A percentile compares a stretch with the other conserved stretches of the same genome.
Evolutionary conservation across 2,113 vertebrate genomes (phyloP).

Genomic region (Python bivittatus): DNA sequence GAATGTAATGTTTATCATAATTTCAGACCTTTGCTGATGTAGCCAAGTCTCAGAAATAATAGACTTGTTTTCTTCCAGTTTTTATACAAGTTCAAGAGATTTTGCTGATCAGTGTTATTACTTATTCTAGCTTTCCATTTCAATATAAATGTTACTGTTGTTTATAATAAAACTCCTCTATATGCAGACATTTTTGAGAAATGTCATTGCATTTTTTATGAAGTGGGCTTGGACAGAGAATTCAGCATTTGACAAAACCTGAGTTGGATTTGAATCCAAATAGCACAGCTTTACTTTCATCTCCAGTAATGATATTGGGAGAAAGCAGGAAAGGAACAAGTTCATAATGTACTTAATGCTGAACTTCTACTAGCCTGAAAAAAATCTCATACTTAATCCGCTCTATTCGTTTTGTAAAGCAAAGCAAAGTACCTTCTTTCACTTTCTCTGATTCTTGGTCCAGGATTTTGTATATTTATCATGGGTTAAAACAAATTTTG

Average conservation of each 20-base stretch:
- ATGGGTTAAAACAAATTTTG: background rate
- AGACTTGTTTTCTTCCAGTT: background rate
- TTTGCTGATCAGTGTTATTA: background rate
- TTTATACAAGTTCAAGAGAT: background rate
- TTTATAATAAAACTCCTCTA: background rate
- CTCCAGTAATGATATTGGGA: background rate
- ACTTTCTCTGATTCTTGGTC: background rate
- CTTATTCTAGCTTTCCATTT: background rate
- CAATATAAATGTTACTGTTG: background rate
- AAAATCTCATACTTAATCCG: background rate
- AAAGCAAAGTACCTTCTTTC: background rate
- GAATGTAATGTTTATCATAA: background rate
- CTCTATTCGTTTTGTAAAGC: background rate
- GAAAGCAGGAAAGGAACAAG: background rate
- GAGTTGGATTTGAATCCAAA: slow-evolving; percentile 1
- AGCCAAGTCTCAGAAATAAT: background rate
- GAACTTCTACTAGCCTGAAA: background rate
- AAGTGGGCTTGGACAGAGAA: background rate
- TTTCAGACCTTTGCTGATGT: background rate
- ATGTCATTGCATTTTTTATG: background rate
- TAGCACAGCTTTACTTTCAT: background rate
- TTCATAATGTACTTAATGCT: background rate
- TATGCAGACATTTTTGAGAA: background rate
- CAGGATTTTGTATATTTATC: background rate
- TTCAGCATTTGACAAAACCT: background rate